Evolutionary conservation across 2,888 invertebrate species (phyloP).

Genomic region (Perizoma affinitatum): DNA sequence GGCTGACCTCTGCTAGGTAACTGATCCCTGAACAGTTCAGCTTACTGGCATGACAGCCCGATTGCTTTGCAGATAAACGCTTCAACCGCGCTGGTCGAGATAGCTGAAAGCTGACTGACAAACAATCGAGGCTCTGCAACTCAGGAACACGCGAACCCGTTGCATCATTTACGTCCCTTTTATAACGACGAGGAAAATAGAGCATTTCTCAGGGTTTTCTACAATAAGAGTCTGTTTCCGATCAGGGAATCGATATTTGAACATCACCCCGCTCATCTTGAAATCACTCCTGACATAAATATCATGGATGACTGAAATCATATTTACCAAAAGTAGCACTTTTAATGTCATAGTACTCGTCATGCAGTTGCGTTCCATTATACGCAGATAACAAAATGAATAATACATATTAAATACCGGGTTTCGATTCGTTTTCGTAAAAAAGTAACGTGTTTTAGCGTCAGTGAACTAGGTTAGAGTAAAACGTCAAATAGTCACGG

Average conservation of each 20-base stretch:
- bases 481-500: too few relatives aligned
- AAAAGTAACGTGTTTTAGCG: too few relatives aligned
- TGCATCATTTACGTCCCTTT: constrained; percentile 14
- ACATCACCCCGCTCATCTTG: too few relatives aligned
- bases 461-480: too few relatives aligned
- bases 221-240: constrained; percentile 22
- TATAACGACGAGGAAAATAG: constrained; percentile 12
- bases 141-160: constrained; percentile 18
- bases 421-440: too few relatives aligned
- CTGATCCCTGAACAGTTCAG: constrained; percentile 30
- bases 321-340: too few relatives aligned
- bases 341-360: too few relatives aligned
- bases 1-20: constrained; percentile 29
- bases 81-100: constrained; percentile 11
- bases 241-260: background rate
- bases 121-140: constrained; percentile 23
- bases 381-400: too few relatives aligned
- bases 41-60: constrained; percentile 32
- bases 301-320: too few relatives aligned
- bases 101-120: constrained; percentile 29
- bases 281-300: too few relatives aligned
- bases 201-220: constrained; percentile 11
- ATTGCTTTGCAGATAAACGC: constrained; percentile 25
- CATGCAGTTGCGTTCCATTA: too few relatives aligned
- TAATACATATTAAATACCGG: too few relatives aligned